Conservation (phyloP, 2,113 vertebrate species). For the Rousettus leschenaultii region DNA sequence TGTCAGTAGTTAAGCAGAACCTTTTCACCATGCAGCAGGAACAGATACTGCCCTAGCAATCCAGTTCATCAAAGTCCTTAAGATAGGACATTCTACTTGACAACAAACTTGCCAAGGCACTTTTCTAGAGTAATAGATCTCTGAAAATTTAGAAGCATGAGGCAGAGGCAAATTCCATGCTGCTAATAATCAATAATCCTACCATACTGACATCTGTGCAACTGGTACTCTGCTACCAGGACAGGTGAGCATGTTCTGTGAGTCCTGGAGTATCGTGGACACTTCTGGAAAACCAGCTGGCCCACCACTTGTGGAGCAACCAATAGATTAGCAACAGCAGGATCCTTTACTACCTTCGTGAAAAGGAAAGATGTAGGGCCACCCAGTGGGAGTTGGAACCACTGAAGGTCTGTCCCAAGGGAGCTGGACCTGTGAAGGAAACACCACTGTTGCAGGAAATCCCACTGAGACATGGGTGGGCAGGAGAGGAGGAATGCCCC, state of each 20-base stretch:
- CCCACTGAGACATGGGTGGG: background rate
- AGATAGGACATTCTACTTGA: background rate
- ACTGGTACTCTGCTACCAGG: background rate
- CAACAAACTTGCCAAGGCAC: background rate
- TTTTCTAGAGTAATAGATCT: background rate
- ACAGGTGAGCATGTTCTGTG: background rate
- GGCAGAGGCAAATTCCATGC: background rate
- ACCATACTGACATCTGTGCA: background rate
- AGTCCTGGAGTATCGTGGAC: background rate
- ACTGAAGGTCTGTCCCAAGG: background rate
- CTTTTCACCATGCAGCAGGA: background rate
- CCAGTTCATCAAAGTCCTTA: background rate
- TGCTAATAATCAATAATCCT: background rate
- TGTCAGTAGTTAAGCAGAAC: background rate
- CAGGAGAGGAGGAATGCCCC: background rate
- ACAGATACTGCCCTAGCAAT: background rate
- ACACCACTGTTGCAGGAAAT: background rate
- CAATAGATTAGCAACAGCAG: background rate
- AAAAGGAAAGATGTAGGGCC: background rate
- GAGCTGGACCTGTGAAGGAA: background rate
- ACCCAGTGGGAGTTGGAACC: background rate
- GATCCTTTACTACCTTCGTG: background rate
- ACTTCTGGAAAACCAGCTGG: background rate
- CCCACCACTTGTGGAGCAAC: background rate
- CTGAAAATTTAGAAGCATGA: background rate